A percentile compares a stretch with the other conserved stretches of the same genome.
phyloP scores from a whole-genome alignment of 2,113 vertebrate species.

The Calonectris borealis region DNA sequence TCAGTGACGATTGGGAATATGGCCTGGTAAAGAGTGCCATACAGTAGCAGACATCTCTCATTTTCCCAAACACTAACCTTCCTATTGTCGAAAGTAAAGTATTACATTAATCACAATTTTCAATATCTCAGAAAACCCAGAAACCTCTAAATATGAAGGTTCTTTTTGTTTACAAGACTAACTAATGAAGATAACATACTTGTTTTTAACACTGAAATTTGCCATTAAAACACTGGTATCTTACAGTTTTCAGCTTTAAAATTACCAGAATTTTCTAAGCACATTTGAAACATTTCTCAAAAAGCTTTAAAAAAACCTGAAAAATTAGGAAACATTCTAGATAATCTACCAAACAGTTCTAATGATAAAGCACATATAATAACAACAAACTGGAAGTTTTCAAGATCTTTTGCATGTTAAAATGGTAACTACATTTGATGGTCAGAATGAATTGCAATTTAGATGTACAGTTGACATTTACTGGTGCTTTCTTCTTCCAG shows the following conservation, averaged over 20 bases:
- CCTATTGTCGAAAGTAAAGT: background rate
- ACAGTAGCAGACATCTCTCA: background rate
- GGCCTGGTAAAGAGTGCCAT: background rate
- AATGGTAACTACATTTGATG: background rate
- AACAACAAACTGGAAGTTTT: background rate
- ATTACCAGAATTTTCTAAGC: background rate
- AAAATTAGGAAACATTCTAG: background rate
- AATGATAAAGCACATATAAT: background rate
- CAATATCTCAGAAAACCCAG: background rate
- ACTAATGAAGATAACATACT: background rate
- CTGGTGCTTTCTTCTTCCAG: background rate
- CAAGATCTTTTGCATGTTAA: background rate
- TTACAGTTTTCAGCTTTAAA: background rate
- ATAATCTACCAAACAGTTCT: background rate
- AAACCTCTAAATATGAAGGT: background rate
- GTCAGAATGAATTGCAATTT: background rate
- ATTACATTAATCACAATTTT: background rate
- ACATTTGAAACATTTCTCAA: background rate
- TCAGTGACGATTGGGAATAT: background rate
- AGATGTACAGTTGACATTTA: background rate
- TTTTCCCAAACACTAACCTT: background rate
- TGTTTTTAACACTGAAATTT: background rate
- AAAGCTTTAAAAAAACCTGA: background rate
- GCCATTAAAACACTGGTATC: background rate
- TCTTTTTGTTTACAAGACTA: background rate